phyloP scores from a whole-genome alignment of 64 coral and sea anemone species.

The Anthopleura sola region DNA sequence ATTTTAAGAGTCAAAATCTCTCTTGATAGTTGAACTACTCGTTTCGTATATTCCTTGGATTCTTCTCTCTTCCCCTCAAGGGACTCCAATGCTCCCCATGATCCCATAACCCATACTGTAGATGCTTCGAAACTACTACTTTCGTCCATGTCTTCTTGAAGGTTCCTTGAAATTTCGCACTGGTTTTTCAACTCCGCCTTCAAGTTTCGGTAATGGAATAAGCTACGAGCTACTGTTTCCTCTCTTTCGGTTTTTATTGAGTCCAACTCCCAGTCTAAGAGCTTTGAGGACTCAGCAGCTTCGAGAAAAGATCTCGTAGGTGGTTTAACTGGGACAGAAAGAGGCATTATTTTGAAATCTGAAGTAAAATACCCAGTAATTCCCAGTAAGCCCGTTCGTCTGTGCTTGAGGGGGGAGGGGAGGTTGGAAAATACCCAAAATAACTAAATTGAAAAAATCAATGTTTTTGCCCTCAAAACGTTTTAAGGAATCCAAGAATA shows the following conservation, averaged over 20 bases:
- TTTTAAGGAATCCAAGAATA: too few species aligned
- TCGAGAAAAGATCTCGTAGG: constrained; percentile 7
- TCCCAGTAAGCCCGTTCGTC: background rate
- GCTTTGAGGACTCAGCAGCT: constrained; percentile 41
- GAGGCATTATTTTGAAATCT: background rate
- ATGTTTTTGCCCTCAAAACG: too few species aligned
- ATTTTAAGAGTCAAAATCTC: constrained; percentile 72
- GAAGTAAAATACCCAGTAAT: background rate
- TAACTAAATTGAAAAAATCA: background rate
- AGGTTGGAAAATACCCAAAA: background rate
- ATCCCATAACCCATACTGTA: constrained; percentile 74
- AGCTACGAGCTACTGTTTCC: constrained; percentile 35
- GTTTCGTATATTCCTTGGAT: constrained; percentile 60
- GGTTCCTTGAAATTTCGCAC: constrained; percentile 46
- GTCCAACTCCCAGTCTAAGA: constrained; percentile 61
- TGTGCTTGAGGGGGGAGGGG: background rate
- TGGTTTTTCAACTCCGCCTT: constrained; percentile 67
- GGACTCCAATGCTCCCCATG: constrained; percentile 74
- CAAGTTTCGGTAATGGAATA: constrained; percentile 41
- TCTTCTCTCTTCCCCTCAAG: constrained; percentile 68
- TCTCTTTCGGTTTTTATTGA: constrained; percentile 35
- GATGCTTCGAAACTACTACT: constrained; percentile 34
- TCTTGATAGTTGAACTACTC: constrained; percentile 53
- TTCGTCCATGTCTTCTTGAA: constrained; percentile 68
- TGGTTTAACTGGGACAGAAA: background rate